Conservation (phyloP, 2,113 vertebrate species). For the Zingel zingel region DNA sequence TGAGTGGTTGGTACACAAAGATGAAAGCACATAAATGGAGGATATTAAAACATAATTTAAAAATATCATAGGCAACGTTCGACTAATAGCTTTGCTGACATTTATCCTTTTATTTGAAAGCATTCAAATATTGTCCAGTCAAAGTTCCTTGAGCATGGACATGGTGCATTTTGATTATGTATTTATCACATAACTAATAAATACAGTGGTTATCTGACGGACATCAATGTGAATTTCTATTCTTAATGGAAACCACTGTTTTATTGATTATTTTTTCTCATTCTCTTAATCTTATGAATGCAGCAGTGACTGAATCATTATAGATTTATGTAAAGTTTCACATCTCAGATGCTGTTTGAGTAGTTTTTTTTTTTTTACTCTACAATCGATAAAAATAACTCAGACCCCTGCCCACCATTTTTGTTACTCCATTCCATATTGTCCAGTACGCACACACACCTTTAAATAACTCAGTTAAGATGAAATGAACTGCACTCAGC, state of each 20-base stretch:
- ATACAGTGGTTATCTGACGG: neutral
- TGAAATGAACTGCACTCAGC: constrained; percentile 15
- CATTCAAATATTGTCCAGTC: neutral
- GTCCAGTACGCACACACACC: neutral
- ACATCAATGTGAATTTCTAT: neutral
- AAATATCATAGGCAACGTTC: neutral
- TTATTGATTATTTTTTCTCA: neutral
- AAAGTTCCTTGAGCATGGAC: neutral
- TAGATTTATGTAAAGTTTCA: constrained; percentile 1
- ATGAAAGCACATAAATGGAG: neutral
- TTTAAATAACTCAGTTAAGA: constrained; percentile 5
- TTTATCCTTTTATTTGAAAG: constrained; percentile 27
- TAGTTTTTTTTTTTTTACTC: neutral
- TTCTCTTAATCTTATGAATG: neutral
- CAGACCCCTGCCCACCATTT: neutral
- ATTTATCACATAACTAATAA: constrained; percentile 22
- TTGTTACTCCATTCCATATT: neutral
- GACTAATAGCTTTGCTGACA: neutral
- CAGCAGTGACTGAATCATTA: constrained; percentile 1
- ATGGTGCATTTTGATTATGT: neutral
- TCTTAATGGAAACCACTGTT: neutral
- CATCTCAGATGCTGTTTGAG: constrained; percentile 21
- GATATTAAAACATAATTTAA: constrained; percentile 15
- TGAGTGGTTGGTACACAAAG: neutral
- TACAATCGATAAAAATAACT: neutral